A percentile compares a stretch with the other conserved stretches of the same genome.
Evolutionary conservation across 2,797 vertebrate species (phyloP).

Genomic region (Orestias chungarensis): DNA sequence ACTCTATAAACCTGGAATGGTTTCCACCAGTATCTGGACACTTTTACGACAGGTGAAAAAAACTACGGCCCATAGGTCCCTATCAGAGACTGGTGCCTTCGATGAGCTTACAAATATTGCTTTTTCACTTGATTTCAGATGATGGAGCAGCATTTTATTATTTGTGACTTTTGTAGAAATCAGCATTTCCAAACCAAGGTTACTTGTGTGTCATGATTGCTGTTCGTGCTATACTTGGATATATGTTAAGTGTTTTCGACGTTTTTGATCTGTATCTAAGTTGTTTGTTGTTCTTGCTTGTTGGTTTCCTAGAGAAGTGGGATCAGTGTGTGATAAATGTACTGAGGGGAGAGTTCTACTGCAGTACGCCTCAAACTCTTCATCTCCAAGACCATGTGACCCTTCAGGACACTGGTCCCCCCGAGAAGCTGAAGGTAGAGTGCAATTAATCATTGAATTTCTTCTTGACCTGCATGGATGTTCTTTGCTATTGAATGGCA

Average conservation of each 20-base stretch:
- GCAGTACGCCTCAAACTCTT: conserved; percentile 93
- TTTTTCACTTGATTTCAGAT: conserved; percentile 2
- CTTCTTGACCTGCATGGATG: neutral
- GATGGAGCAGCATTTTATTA: neutral
- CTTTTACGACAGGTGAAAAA: conserved; percentile 96
- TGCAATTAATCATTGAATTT: conserved; percentile 47
- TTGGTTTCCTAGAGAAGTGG: conserved; percentile 99
- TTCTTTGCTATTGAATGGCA: conserved; percentile 1
- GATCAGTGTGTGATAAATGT: conserved; percentile 96
- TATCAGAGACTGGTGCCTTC: conserved; percentile 11
- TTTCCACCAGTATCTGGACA: conserved; percentile 93
- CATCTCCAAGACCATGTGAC: conserved; percentile 92
- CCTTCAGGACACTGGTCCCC: conserved; percentile 98
- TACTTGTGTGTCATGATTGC: neutral
- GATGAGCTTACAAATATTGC: conserved; percentile 13
- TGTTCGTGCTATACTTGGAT: neutral
- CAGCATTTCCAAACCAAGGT: neutral
- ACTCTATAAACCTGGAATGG: conserved; percentile 91
- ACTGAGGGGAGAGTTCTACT: conserved; percentile 89
- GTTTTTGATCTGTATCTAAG: conserved; percentile 79
- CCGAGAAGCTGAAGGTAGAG: conserved; percentile 96
- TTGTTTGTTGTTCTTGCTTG: conserved; percentile 83
- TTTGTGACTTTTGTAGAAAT: neutral
- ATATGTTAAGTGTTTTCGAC: neutral
- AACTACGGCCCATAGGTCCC: conserved; percentile 29